Evolutionary conservation across 53 echinoderm and acorn worm genomes (phyloP).

Genomic region (Henricia sp.): DNA sequence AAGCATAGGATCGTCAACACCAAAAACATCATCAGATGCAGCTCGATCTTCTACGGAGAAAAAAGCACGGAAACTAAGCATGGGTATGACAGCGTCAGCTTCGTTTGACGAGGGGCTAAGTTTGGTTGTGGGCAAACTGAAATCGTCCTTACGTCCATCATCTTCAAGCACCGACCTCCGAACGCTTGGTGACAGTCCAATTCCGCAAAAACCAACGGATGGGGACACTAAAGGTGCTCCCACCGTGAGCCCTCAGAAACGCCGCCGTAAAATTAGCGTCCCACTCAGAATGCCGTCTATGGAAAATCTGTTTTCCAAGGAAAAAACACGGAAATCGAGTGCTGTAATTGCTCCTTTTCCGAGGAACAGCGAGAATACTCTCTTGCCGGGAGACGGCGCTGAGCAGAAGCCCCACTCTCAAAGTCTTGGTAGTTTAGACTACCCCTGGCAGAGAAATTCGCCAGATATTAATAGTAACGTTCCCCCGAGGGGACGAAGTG

Average conservation of each 20-base stretch:
- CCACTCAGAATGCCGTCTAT: conserved; percentile 50
- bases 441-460: conserved; percentile 1
- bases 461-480: conserved; percentile 44
- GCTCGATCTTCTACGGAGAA: not conserved
- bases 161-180: conserved; percentile 40
- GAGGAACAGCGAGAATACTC: not conserved
- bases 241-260: conserved; percentile 13
- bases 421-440: too few relatives aligned
- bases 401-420: not conserved
- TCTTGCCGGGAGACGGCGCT: not conserved
- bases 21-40: not conserved
- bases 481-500: not conserved
- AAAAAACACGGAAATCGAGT: conserved; percentile 1
- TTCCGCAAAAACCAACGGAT: not conserved
- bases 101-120: conserved; percentile 29
- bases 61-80: not conserved
- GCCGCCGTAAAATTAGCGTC: conserved; percentile 49
- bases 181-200: not conserved
- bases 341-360: not conserved
- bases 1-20: not conserved
- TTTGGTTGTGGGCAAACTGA: not conserved
- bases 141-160: not conserved
- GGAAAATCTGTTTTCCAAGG: conserved; percentile 36
- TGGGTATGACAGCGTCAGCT: not conserved
- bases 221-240: not conserved